Percentiles rank a stretch among this genome's conserved stretches.
phyloP scores from a whole-genome alignment of 2,888 invertebrate species.

The Mythimna albipuncta region DNA sequence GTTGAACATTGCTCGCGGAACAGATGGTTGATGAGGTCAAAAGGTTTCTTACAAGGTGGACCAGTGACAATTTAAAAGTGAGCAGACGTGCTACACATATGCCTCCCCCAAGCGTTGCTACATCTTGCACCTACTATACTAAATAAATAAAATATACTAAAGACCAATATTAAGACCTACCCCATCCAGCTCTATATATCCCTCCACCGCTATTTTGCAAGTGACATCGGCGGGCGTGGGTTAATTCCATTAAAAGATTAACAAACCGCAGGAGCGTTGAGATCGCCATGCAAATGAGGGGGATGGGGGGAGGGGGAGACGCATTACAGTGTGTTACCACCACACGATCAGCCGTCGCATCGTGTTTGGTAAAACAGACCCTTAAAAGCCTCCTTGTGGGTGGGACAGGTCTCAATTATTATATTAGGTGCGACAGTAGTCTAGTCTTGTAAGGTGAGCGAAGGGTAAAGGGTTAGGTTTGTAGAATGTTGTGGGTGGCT shows the following conservation, averaged over 20 bases:
- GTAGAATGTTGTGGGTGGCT: not conserved
- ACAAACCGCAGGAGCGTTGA: constrained; percentile 82
- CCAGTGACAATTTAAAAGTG: too few species aligned
- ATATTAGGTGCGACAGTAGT: constrained; percentile 17
- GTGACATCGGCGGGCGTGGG: constrained; percentile 82
- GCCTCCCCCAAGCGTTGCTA: too few species aligned
- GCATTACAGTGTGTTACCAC: constrained; percentile 50
- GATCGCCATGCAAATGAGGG: constrained; percentile 73
- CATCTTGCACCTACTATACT: too few species aligned
- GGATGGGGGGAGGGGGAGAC: constrained; percentile 17
- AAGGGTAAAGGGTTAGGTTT: not conserved
- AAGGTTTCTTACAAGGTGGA: too few species aligned
- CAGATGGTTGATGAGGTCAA: too few species aligned
- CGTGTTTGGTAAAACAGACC: constrained; percentile 34
- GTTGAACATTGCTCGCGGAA: too few species aligned
- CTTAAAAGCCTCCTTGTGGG: constrained; percentile 40
- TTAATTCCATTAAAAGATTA: constrained; percentile 89
- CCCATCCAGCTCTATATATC: constrained; percentile 64
- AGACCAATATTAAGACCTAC: not conserved
- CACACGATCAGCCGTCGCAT: constrained; percentile 36
- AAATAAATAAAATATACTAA: not conserved
- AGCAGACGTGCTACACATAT: too few species aligned
- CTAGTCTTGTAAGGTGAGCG: constrained; percentile 11
- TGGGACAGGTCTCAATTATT: constrained; percentile 22
- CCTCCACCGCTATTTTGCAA: constrained; percentile 75